A percentile compares a stretch with the other conserved stretches of the same genome.
Evolutionary conservation across 2,888 invertebrate species (phyloP).

Genomic region (Clostera curtula): DNA sequence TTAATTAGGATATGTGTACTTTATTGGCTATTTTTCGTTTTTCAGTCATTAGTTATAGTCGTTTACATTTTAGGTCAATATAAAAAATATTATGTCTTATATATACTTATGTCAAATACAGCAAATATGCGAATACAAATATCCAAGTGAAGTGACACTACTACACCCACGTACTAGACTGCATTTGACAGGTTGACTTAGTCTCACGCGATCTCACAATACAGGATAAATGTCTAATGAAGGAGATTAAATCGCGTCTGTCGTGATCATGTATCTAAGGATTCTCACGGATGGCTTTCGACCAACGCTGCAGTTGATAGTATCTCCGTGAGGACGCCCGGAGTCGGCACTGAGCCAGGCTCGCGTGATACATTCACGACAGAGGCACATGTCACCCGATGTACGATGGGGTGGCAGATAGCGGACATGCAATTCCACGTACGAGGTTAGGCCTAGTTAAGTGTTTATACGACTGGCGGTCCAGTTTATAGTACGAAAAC

Average conservation of each 20-base stretch:
- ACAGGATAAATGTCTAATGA: conserved; percentile 44
- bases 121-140: no score
- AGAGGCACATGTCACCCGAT: conserved; percentile 17
- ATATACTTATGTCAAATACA: no score
- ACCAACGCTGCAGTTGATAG: conserved; percentile 41
- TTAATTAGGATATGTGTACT: no score
- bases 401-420: conserved; percentile 20
- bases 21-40: no score
- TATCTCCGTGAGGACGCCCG: conserved; percentile 14
- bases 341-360: conserved; percentile 16
- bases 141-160: no score
- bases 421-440: conserved; percentile 8
- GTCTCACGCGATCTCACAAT: conserved; percentile 35
- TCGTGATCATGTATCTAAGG: conserved; percentile 46
- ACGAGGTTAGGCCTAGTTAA: conserved; percentile 1
- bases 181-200: no score
- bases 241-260: conserved; percentile 50
- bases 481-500: no score
- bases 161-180: no score
- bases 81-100: no score
- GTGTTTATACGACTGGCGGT: no score
- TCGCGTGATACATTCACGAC: conserved; percentile 20
- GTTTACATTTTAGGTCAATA: no score
- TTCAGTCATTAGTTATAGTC: no score
- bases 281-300: conserved; percentile 54